phyloP scores from a whole-genome alignment of 2,113 vertebrate species.

The Scytalopus superciliaris region DNA sequence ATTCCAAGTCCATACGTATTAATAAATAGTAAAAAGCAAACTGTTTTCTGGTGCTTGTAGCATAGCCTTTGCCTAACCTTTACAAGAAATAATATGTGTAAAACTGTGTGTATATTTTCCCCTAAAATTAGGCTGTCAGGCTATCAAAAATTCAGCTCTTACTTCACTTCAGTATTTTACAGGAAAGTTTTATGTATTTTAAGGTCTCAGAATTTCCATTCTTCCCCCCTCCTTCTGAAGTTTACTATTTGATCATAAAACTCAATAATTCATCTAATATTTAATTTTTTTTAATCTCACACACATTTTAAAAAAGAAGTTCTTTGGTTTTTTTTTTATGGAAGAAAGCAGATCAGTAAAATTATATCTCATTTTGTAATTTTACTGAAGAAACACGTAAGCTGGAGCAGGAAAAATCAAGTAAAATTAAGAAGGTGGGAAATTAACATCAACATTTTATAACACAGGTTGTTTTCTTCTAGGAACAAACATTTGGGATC shows the following conservation, averaged over 20 bases:
- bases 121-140: background rate
- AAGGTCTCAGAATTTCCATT: background rate
- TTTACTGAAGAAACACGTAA: background rate
- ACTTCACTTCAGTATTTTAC: background rate
- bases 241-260: background rate
- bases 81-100: background rate
- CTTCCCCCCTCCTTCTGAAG: background rate
- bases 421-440: background rate
- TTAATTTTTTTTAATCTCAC: background rate
- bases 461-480: background rate
- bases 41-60: background rate
- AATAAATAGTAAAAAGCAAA: background rate
- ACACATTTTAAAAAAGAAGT: background rate
- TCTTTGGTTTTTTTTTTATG: background rate
- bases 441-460: background rate
- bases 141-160: background rate
- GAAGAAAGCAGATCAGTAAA: background rate
- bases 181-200: background rate
- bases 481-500: background rate
- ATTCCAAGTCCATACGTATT: background rate
- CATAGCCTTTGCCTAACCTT: background rate
- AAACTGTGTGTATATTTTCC: background rate
- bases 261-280: background rate
- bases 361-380: background rate
- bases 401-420: background rate